Percentiles rank a stretch among this genome's conserved stretches.
These are phyloP conservation scores for Adela reaumurella DNA, from an alignment of 2,888 invertebrate species.

Conservation along the genomic window DNA sequence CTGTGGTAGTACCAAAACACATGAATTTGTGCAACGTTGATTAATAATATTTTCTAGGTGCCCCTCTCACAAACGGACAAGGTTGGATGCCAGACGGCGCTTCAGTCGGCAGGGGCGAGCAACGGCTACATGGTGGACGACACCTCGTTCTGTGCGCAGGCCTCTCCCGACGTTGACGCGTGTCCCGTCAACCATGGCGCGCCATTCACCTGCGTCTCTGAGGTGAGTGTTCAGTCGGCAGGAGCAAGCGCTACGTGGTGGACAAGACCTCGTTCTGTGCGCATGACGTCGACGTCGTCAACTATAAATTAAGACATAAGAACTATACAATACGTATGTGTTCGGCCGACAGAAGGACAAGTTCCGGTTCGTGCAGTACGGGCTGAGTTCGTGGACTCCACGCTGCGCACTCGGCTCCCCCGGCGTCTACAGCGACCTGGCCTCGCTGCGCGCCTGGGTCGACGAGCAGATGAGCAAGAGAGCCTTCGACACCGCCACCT, in stretches of 20 bases:
- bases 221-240: too few species aligned
- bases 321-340: too few species aligned
- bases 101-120: not conserved
- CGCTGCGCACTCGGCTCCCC: not conserved
- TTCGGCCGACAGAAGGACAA: not conserved
- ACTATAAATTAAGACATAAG: too few species aligned
- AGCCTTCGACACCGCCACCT: not conserved
- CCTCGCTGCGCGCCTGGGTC: not conserved
- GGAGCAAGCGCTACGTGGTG: too few species aligned
- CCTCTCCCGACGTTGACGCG: not conserved
- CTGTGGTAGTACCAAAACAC: too few species aligned
- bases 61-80: not conserved
- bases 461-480: not conserved
- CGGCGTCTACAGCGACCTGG: not conserved
- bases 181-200: not conserved
- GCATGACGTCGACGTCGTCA: too few species aligned
- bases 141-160: not conserved
- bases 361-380: not conserved
- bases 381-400: not conserved
- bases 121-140: not conserved
- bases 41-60: too few species aligned
- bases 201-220: not conserved
- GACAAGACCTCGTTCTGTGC: too few species aligned
- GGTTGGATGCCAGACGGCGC: not conserved
- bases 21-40: too few species aligned